Evolutionary conservation across 2,888 invertebrate species (phyloP).

Genomic region (Diogma glabrata): DNA sequence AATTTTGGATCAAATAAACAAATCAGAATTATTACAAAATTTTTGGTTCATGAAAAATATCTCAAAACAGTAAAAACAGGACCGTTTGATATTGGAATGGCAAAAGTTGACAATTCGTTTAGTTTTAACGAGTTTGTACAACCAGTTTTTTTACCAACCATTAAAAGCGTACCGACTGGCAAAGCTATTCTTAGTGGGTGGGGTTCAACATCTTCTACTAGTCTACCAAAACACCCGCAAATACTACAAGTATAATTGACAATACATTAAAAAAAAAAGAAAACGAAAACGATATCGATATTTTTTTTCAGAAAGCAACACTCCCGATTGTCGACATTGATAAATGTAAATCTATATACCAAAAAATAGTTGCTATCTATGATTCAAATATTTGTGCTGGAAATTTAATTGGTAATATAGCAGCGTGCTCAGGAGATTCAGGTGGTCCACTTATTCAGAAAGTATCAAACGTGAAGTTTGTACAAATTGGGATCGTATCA

Average conservation of each 20-base stretch:
- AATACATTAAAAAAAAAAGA: neutral
- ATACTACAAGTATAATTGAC: neutral
- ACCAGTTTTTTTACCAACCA: neutral
- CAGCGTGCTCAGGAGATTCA: slow-evolving; percentile 4
- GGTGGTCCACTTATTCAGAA: slow-evolving; percentile 6
- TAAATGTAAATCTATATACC: too few species aligned
- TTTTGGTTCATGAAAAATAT: slow-evolving; percentile 7
- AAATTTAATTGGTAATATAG: neutral
- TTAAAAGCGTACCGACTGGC: neutral
- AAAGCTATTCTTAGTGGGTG: neutral
- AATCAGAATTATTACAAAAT: neutral
- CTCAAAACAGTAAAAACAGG: neutral
- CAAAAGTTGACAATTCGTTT: neutral
- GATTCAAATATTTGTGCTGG: slow-evolving; percentile 6
- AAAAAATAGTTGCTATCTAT: too few species aligned
- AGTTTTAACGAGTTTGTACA: slow-evolving; percentile 6
- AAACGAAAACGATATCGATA: too few species aligned
- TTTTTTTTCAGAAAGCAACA: too few species aligned
- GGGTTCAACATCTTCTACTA: neutral
- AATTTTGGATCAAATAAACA: neutral
- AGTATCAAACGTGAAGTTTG: neutral
- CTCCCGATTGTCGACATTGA: neutral
- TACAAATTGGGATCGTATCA: slow-evolving; percentile 8
- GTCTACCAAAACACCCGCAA: too few species aligned
- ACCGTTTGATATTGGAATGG: neutral